A percentile compares a stretch with the other conserved stretches of the same genome.
phyloP scores from a whole-genome alignment of 2,888 invertebrate genomes.

The Macrophya annulata region DNA sequence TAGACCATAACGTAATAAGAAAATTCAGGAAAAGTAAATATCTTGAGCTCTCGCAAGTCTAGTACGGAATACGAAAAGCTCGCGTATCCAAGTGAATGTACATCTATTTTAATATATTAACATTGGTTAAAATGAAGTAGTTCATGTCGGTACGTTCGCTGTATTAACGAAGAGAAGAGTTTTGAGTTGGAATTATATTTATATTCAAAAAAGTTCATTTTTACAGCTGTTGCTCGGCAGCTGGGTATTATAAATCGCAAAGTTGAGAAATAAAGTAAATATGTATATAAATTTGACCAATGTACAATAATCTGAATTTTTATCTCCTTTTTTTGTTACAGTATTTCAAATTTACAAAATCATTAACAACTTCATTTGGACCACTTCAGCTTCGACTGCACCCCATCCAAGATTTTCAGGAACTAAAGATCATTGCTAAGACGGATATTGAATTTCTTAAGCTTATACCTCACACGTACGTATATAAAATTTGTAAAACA shows the following conservation, averaged over 20 bases:
- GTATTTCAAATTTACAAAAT: background rate
- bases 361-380: background rate
- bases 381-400: background rate
- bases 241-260: background rate
- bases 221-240: background rate
- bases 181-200: slow-evolving; percentile 41
- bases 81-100: slow-evolving; percentile 61
- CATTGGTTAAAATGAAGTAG: slow-evolving; percentile 58
- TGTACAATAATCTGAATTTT: background rate
- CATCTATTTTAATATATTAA: slow-evolving; percentile 68
- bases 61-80: background rate
- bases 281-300: background rate
- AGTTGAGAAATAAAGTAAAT: background rate
- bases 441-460: background rate
- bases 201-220: slow-evolving; percentile 16
- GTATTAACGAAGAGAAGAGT: slow-evolving; percentile 28
- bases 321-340: background rate
- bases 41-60: slow-evolving; percentile 17
- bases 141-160: slow-evolving; percentile 30
- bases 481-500: background rate
- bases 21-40: slow-evolving; percentile 44
- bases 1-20: background rate
- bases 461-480: slow-evolving; percentile 11
- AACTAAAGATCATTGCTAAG: background rate
- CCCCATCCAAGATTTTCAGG: background rate